Percentiles rank a stretch among this genome's conserved stretches.
These are phyloP conservation scores for Hyperoplus lanceolatus DNA, from an alignment of 2,797 vertebrate species.

Conservation along the genomic window DNA sequence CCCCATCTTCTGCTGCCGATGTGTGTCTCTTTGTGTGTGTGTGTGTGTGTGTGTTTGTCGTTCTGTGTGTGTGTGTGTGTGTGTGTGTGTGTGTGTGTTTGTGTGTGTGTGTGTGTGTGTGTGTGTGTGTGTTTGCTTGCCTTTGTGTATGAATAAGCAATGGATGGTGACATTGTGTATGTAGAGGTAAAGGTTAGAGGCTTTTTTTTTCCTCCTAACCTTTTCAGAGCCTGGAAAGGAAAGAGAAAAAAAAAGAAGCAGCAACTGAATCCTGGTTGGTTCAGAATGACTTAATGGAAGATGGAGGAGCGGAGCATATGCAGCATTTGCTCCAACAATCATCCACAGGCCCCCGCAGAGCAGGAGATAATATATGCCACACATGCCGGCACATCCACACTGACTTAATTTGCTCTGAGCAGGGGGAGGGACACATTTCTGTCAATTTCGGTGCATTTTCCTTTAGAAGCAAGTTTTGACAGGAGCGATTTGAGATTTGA, in stretches of 20 bases:
- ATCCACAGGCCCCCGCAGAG: slow-evolving; percentile 50
- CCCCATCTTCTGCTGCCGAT: slow-evolving; percentile 53
- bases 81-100: not conserved
- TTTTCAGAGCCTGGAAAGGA: slow-evolving; percentile 28
- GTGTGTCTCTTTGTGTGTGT: slow-evolving; percentile 1
- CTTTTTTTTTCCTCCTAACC: slow-evolving; percentile 29
- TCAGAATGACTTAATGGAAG: slow-evolving; percentile 14
- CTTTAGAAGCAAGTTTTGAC: not conserved
- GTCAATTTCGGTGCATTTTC: not conserved
- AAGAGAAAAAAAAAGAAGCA: not conserved
- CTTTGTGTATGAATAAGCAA: slow-evolving; percentile 60
- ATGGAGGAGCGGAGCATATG: slow-evolving; percentile 9
- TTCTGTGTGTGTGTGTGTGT: not conserved
- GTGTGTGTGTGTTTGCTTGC: not conserved
- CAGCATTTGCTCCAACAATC: slow-evolving; percentile 44
- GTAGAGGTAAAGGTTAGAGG: slow-evolving; percentile 31
- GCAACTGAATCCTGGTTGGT: slow-evolving; percentile 28
- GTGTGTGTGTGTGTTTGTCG: slow-evolving; percentile 28
- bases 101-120: slow-evolving; percentile 9
- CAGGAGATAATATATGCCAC: slow-evolving; percentile 57
- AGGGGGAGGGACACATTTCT: not conserved
- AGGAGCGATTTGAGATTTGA: not conserved
- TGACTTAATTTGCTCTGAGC: slow-evolving; percentile 36
- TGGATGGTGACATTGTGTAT: slow-evolving; percentile 50
- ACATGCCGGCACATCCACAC: slow-evolving; percentile 55